phyloP scores from a whole-genome alignment of 2,113 vertebrate genomes.

The Miniopterus natalensis region DNA sequence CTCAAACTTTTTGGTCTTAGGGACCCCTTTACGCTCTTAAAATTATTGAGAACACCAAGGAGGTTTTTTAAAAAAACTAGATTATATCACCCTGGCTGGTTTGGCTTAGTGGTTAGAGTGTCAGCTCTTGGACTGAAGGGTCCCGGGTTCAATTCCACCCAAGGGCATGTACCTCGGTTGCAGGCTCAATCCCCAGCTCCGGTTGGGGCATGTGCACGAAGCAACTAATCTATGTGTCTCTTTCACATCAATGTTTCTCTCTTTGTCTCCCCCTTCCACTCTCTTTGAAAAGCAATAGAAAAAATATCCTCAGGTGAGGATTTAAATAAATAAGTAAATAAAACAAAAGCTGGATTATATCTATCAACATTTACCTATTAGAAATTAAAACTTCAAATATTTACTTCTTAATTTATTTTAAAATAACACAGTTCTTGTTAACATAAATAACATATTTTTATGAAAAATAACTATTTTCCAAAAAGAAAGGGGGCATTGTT shows the following conservation, averaged over 20 bases:
- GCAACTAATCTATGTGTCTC: too few species aligned
- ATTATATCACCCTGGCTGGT: not conserved
- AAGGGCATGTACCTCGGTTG: too few species aligned
- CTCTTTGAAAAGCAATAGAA: too few species aligned
- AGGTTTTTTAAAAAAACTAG: not conserved
- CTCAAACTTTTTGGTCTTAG: not conserved
- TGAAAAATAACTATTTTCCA: slow-evolving; percentile 10
- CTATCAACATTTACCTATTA: not conserved
- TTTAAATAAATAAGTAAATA: too few species aligned
- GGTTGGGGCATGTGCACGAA: too few species aligned
- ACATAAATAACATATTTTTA: not conserved
- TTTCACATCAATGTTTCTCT: too few species aligned
- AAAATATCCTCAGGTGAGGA: too few species aligned
- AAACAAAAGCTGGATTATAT: not conserved
- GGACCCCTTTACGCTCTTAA: not conserved
- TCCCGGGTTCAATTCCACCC: too few species aligned
- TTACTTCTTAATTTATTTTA: slow-evolving; percentile 8
- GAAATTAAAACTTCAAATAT: slow-evolving; percentile 42
- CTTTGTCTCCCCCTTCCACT: too few species aligned
- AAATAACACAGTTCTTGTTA: slow-evolving; percentile 43
- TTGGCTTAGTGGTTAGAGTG: too few species aligned
- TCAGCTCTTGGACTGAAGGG: too few species aligned
- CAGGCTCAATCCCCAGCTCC: too few species aligned
- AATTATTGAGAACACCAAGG: not conserved
- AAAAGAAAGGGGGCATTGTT: not conserved